These are phyloP conservation scores for Limenitis camilla DNA, from an alignment of 2,888 invertebrate genomes.

Conservation along the genomic window DNA sequence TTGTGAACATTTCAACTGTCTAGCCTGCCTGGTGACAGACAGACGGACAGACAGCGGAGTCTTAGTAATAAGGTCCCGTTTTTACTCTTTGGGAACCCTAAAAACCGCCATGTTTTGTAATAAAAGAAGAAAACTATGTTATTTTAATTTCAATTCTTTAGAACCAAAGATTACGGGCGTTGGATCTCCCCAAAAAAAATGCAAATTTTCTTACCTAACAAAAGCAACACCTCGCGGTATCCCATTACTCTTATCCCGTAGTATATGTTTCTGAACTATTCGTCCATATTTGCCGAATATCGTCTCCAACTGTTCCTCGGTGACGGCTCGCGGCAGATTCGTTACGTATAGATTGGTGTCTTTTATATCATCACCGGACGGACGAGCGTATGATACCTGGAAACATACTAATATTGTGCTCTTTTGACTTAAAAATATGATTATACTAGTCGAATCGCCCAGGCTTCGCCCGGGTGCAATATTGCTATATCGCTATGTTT, in stretches of 20 bases:
- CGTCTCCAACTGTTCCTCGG: slow-evolving; percentile 87
- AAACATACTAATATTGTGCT: slow-evolving; percentile 9
- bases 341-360: slow-evolving; percentile 96
- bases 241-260: slow-evolving; percentile 91
- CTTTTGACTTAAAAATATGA: neutral
- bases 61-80: no score
- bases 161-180: neutral
- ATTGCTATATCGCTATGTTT: no score
- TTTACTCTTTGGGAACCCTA: no score
- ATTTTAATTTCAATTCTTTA: no score
- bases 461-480: no score
- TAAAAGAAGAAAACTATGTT: no score
- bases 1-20: no score
- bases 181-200: neutral
- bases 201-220: slow-evolving; percentile 78
- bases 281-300: slow-evolving; percentile 91
- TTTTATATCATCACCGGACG: slow-evolving; percentile 93
- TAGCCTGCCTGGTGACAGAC: no score
- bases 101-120: neutral
- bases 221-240: slow-evolving; percentile 93
- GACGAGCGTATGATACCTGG: slow-evolving; percentile 91
- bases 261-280: slow-evolving; percentile 93
- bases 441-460: no score
- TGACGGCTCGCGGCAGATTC: slow-evolving; percentile 89
- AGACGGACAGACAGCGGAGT: no score